Percentiles rank a stretch among this genome's conserved stretches.
phyloP scores from a whole-genome alignment of 2,113 vertebrate genomes.

The Mesoclemmys tuberculata region DNA sequence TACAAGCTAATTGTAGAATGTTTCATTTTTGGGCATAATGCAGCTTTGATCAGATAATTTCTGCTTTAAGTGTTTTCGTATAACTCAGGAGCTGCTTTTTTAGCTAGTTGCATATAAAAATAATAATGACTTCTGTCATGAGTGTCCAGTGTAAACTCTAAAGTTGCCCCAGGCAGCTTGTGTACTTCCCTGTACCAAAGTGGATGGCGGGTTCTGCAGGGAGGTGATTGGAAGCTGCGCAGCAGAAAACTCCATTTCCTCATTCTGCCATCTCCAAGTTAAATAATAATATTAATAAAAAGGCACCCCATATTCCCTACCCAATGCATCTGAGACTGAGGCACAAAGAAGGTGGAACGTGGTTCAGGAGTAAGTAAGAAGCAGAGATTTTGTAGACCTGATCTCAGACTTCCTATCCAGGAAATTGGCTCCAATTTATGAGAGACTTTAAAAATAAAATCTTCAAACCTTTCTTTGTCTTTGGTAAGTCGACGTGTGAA shows the following conservation, averaged over 20 bases:
- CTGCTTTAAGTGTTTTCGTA: constrained; percentile 49
- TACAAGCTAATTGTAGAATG: constrained; percentile 72
- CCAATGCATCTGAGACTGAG: neutral
- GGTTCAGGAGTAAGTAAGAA: constrained; percentile 47
- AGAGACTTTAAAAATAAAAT: neutral
- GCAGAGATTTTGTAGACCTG: constrained; percentile 17
- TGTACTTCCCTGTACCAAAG: constrained; percentile 50
- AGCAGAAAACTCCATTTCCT: constrained; percentile 38
- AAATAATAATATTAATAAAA: neutral
- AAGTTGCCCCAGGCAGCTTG: constrained; percentile 57
- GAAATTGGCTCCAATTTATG: constrained; percentile 9
- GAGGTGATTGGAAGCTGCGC: constrained; percentile 46
- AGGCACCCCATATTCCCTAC: constrained; percentile 31
- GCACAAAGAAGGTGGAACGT: constrained; percentile 1
- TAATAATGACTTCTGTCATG: constrained; percentile 33
- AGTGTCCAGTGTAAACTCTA: constrained; percentile 51
- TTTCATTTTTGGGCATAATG: constrained; percentile 64
- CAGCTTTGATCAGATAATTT: constrained; percentile 65
- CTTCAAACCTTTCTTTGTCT: neutral
- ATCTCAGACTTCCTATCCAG: constrained; percentile 43
- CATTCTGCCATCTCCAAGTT: neutral
- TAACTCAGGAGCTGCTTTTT: constrained; percentile 24
- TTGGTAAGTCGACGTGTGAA: constrained; percentile 14
- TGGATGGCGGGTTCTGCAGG: constrained; percentile 40
- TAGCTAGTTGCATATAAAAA: constrained; percentile 55